A percentile compares a stretch with the other conserved stretches of the same genome.
phyloP scores from a whole-genome alignment of 2,113 vertebrate species.

The Lasiurus borealis region DNA sequence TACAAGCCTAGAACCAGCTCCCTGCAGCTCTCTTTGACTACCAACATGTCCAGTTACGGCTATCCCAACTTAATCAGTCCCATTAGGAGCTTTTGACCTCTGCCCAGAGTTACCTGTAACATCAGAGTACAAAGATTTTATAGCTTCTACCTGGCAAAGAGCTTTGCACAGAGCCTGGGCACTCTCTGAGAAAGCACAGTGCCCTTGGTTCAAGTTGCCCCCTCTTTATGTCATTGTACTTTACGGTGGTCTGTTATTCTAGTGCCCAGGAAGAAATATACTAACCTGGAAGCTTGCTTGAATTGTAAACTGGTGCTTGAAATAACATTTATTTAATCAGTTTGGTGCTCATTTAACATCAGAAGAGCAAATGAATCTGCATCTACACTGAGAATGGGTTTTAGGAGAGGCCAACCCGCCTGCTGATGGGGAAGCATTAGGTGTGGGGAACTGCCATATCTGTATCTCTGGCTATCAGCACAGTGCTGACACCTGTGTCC shows the following conservation, averaged over 20 bases:
- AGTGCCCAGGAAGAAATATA: neutral
- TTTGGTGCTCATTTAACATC: neutral
- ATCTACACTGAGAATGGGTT: neutral
- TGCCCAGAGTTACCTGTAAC: neutral
- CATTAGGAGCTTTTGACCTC: neutral
- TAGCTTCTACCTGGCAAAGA: neutral
- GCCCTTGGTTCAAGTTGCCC: fast-evolving
- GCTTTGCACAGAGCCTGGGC: neutral
- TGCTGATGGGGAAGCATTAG: neutral
- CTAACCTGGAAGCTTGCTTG: neutral
- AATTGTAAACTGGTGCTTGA: neutral
- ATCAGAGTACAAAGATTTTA: neutral
- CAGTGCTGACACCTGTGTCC: neutral
- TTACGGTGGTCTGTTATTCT: neutral
- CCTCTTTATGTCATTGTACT: neutral
- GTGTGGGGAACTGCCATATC: fast-evolving
- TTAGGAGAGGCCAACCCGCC: neutral
- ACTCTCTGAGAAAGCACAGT: neutral
- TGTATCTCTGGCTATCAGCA: neutral
- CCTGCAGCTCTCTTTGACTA: too few species aligned
- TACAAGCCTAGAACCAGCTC: neutral
- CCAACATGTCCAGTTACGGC: neutral
- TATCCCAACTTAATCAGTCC: neutral
- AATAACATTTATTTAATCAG: neutral
- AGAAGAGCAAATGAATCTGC: neutral